These are phyloP conservation scores for Gryon sp. DNA, from an alignment of 1,140 invertebrate species.

Conservation along the genomic window DNA sequence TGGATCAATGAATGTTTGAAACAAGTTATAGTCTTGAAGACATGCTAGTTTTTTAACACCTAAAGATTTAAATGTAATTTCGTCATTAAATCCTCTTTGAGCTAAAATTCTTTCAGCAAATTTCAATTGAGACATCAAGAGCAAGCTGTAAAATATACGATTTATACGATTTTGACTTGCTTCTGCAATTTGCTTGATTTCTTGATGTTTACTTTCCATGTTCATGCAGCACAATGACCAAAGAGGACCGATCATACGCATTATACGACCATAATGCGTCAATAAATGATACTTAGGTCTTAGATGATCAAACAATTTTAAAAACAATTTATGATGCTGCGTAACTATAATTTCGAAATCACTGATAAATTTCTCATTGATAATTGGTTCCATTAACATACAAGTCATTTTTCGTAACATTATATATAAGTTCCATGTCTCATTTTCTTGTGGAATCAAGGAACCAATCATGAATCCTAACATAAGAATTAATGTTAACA, in stretches of 20 bases:
- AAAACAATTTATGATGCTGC: slow-evolving; percentile 5
- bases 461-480: slow-evolving; percentile 59
- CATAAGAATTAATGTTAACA: slow-evolving; percentile 49
- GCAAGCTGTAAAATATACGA: neutral
- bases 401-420: slow-evolving; percentile 50
- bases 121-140: slow-evolving; percentile 4
- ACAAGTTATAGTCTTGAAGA: neutral
- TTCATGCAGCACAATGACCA: too few relatives aligned
- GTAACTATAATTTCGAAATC: neutral
- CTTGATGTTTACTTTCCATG: neutral
- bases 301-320: slow-evolving; percentile 8
- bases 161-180: neutral
- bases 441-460: slow-evolving; percentile 41
- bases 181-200: slow-evolving; percentile 3
- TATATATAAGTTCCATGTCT: slow-evolving; percentile 58
- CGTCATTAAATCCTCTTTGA: neutral
- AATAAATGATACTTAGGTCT: slow-evolving; percentile 12
- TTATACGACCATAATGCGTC: neutral
- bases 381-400: slow-evolving; percentile 33
- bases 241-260: neutral
- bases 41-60: neutral
- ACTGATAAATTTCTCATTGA: neutral
- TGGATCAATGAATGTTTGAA: neutral
- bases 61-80: neutral
- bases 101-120: neutral